Percentiles rank a stretch among this genome's conserved stretches.
Evolutionary conservation across 1,140 invertebrate species (phyloP).

Genomic region (Leptinotarsa lineolata): DNA sequence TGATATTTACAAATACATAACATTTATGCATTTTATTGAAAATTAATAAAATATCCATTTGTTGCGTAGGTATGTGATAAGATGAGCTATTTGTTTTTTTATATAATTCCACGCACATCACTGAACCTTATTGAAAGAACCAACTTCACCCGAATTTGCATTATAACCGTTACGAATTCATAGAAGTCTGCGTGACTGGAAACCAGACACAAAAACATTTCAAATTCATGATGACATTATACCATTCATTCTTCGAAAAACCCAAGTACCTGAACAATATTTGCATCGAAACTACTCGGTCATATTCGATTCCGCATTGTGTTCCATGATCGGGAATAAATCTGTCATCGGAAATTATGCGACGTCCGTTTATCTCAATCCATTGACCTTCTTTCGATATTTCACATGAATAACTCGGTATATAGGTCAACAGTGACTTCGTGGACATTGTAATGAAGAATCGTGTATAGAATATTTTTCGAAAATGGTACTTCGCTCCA

Average conservation of each 20-base stretch:
- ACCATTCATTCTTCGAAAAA: not conserved
- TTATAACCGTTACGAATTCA: not conserved
- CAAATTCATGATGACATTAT: not conserved
- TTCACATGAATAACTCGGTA: conserved; percentile 4
- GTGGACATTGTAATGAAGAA: conserved; percentile 11
- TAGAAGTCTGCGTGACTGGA: not conserved
- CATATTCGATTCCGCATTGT: not conserved
- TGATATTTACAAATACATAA: no score
- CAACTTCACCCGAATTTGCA: not conserved
- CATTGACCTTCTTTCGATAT: not conserved
- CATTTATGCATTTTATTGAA: no score
- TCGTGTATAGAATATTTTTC: conserved; percentile 23
- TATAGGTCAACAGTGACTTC: conserved; percentile 19
- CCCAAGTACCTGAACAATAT: not conserved
- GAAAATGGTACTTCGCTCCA: not conserved
- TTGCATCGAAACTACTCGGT: not conserved
- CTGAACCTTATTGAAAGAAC: no score
- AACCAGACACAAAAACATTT: not conserved
- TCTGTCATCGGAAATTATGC: conserved; percentile 2
- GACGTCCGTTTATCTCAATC: not conserved
- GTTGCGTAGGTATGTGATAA: no score
- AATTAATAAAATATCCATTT: no score
- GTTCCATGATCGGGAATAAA: not conserved
- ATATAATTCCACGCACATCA: no score
- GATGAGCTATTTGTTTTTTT: no score